These are phyloP conservation scores for Dinoponera quadriceps DNA, from an alignment of 1,140 invertebrate genomes.

Conservation along the genomic window DNA sequence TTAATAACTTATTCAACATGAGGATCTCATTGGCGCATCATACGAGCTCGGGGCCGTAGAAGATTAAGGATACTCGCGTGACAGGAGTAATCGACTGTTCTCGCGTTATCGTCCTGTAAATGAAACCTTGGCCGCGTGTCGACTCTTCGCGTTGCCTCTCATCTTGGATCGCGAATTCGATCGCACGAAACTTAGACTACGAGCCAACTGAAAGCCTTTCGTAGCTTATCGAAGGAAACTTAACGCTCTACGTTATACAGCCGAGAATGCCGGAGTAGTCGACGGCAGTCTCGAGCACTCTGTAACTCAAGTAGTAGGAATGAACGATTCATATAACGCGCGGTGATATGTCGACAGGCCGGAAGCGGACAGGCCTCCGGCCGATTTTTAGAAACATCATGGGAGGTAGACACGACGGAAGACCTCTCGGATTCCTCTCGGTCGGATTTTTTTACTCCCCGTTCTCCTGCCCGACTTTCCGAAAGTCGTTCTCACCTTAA, in stretches of 20 bases:
- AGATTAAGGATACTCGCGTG: conserved; percentile 31
- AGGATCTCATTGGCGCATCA: not conserved
- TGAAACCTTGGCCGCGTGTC: not conserved
- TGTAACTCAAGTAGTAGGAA: conserved; percentile 66
- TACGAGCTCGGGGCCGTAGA: conserved; percentile 13
- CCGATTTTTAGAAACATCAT: conserved; percentile 35
- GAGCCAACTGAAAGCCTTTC: conserved; percentile 4
- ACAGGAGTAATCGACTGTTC: conserved; percentile 70
- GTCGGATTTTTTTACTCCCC: conserved; percentile 52
- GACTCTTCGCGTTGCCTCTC: not conserved
- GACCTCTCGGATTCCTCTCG: conserved; percentile 73
- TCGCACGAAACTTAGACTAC: conserved; percentile 5
- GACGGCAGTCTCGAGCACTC: conserved; percentile 71
- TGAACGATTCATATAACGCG: conserved; percentile 48
- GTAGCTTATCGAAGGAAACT: conserved; percentile 32
- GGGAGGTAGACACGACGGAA: conserved; percentile 23
- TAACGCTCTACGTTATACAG: conserved; percentile 45
- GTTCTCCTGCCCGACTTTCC: conserved; percentile 58
- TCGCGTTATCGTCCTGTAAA: conserved; percentile 54
- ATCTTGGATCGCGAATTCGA: conserved; percentile 41
- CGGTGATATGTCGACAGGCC: conserved; percentile 67
- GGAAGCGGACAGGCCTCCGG: not conserved
- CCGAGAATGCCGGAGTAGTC: conserved; percentile 79
- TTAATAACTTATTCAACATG: not conserved
- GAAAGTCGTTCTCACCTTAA: conserved; percentile 68